Conservation (phyloP, 2,113 vertebrate genomes). For the Oplegnathus fasciatus region DNA sequence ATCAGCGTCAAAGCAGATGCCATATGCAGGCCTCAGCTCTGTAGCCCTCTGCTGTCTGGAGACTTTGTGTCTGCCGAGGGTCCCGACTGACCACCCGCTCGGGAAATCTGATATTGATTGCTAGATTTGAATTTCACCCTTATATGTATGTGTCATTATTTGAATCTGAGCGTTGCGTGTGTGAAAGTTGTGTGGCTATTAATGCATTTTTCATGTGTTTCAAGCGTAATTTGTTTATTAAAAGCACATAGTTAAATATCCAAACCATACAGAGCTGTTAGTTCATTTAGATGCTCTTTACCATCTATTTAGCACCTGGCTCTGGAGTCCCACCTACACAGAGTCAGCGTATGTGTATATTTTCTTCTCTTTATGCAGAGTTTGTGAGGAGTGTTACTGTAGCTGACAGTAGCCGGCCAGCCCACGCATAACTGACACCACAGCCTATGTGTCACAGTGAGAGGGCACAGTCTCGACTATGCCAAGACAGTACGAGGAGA, state of each 20-base stretch:
- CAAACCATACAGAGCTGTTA: conserved; percentile 37
- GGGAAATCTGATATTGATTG: conserved; percentile 54
- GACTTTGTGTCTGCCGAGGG: conserved; percentile 57
- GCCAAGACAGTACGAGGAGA: conserved; percentile 56
- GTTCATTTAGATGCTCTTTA: conserved; percentile 59
- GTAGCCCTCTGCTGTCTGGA: conserved; percentile 38
- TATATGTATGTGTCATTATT: conserved; percentile 26
- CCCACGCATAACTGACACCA: conserved; percentile 75
- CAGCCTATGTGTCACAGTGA: conserved; percentile 67
- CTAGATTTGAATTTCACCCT: conserved; percentile 36
- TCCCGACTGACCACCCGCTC: conserved; percentile 42
- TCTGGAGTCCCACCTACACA: conserved; percentile 62
- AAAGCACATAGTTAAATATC: conserved; percentile 25
- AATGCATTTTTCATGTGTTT: background rate
- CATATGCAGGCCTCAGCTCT: conserved; percentile 51
- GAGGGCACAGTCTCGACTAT: conserved; percentile 63
- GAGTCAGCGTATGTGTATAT: conserved; percentile 51
- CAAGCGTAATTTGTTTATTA: background rate
- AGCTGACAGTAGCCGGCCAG: conserved; percentile 67
- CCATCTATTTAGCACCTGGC: conserved; percentile 59
- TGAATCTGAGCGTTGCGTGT: conserved; percentile 20
- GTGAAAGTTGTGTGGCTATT: background rate
- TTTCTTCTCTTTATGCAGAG: conserved; percentile 59
- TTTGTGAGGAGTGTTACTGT: conserved; percentile 62
- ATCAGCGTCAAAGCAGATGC: conserved; percentile 67